Percentiles rank a stretch among this genome's conserved stretches.
phyloP scores from a whole-genome alignment of 2,888 invertebrate genomes.

The Stegana nigrithorax region DNA sequence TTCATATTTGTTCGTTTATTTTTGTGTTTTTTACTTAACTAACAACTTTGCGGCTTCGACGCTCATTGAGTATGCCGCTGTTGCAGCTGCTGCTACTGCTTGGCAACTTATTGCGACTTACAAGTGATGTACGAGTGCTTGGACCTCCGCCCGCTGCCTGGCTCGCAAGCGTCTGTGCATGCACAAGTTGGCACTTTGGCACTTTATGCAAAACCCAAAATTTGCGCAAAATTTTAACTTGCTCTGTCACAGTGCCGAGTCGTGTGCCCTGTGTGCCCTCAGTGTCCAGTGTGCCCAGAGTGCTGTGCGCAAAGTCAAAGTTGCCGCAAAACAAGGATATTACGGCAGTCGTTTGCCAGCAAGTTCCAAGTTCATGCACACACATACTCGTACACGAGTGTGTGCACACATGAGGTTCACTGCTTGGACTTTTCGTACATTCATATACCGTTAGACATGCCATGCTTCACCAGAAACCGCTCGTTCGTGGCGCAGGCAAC shows the following conservation, averaged over 20 bases:
- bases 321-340: conserved; percentile 18
- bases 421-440: too few relatives aligned
- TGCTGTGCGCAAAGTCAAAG: conserved; percentile 32
- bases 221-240: conserved; percentile 18
- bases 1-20: conserved; percentile 4
- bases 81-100: background rate
- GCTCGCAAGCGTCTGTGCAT: conserved; percentile 10
- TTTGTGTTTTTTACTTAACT: too few relatives aligned
- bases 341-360: background rate
- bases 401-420: conserved; percentile 13
- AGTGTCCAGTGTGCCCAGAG: conserved; percentile 18
- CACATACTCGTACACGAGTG: conserved; percentile 36
- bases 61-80: background rate
- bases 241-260: too few relatives aligned
- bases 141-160: conserved; percentile 42
- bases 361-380: background rate
- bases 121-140: background rate
- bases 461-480: conserved; percentile 31
- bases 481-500: conserved; percentile 48
- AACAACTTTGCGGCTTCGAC: conserved; percentile 9
- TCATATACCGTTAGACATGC: conserved; percentile 30
- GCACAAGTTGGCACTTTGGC: conserved; percentile 1
- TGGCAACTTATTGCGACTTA: background rate
- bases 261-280: too few relatives aligned
- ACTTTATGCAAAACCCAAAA: background rate